A percentile compares a stretch with the other conserved stretches of the same genome.
Evolutionary conservation across 92 coral and sea anemone genomes (phyloP).

Genomic region (Actinostola sp.): DNA sequence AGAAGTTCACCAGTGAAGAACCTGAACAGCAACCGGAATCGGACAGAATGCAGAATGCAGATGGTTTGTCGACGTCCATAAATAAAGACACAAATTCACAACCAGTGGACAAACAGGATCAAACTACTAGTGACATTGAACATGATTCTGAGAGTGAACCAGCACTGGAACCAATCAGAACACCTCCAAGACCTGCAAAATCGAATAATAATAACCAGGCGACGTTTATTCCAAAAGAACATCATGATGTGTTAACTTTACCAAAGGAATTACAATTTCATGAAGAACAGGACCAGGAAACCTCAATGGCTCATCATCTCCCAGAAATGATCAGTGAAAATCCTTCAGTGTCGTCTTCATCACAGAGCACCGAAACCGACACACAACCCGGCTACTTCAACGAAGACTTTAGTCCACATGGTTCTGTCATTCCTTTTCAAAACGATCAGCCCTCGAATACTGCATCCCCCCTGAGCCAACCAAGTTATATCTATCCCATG

Average conservation of each 20-base stretch:
- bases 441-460: background rate
- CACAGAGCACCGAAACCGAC: background rate
- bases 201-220: background rate
- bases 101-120: background rate
- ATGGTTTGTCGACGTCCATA: background rate
- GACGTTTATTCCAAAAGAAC: constrained; percentile 4
- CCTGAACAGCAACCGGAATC: constrained; percentile 15
- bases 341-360: background rate
- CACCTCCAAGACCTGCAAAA: constrained; percentile 1
- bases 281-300: background rate
- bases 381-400: constrained; percentile 41
- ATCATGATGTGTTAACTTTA: background rate
- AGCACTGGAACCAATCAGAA: constrained; percentile 22
- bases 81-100: constrained; percentile 19
- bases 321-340: constrained; percentile 10
- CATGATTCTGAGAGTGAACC: background rate
- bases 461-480: background rate
- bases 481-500: no score
- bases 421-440: background rate
- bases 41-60: background rate
- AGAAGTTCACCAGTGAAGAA: constrained; percentile 26
- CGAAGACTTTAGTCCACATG: constrained; percentile 9
- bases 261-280: constrained; percentile 9
- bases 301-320: constrained; percentile 1
- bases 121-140: background rate